These are phyloP conservation scores for Caloenas nicobarica DNA, from an alignment of 2,113 vertebrate species.

Conservation along the genomic window DNA sequence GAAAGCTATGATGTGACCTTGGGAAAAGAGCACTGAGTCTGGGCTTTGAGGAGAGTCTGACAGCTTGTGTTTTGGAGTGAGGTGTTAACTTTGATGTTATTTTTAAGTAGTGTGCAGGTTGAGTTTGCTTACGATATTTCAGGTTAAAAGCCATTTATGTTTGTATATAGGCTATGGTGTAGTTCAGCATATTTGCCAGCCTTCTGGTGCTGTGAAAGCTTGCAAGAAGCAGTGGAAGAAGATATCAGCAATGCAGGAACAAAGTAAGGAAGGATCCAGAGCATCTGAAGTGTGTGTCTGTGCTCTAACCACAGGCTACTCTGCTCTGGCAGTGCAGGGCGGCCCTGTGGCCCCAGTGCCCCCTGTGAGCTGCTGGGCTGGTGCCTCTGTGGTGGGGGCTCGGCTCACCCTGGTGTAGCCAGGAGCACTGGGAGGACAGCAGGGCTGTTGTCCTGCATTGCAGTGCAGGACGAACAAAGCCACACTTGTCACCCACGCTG, in stretches of 20 bases:
- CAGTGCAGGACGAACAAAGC: slow-evolving; percentile 21
- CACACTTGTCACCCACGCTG: neutral
- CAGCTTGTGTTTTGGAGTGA: neutral
- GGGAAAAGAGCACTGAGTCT: fast-evolving
- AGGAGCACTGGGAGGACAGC: neutral
- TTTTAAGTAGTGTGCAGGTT: fast-evolving
- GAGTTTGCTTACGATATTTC: neutral
- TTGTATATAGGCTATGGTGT: neutral
- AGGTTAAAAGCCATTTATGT: neutral
- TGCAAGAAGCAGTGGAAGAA: neutral
- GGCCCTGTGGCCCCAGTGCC: neutral
- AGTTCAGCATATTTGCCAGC: neutral
- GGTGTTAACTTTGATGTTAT: neutral
- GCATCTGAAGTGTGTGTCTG: fast-evolving
- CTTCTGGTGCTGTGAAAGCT: neutral
- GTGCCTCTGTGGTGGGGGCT: neutral
- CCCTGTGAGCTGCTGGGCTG: neutral
- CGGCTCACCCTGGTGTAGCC: neutral
- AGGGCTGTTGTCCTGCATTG: neutral
- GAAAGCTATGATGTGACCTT: fast-evolving
- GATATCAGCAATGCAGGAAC: neutral
- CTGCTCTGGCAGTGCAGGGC: neutral
- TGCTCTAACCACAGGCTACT: neutral
- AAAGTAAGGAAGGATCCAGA: neutral
- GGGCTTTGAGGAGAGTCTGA: neutral